Conservation (phyloP, 2,797 vertebrate species). For the Poecilia gillii region DNA sequence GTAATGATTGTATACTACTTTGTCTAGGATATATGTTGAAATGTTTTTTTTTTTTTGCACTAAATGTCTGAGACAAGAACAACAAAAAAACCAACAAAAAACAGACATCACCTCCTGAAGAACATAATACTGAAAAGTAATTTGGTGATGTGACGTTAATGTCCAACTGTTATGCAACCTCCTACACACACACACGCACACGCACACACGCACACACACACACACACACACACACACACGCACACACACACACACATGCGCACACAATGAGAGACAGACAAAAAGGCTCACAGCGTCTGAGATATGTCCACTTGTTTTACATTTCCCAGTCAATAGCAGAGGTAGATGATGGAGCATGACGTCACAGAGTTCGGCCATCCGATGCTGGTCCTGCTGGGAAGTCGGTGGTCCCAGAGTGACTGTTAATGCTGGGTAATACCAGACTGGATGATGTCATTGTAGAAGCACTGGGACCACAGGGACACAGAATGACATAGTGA, state of each 20-base stretch:
- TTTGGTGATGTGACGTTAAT: background rate
- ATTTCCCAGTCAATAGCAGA: conserved; percentile 38
- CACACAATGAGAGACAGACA: background rate
- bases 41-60: background rate
- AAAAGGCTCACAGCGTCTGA: conserved; percentile 20
- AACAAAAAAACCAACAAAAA: background rate
- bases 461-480: conserved; percentile 29
- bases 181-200: background rate
- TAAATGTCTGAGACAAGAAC: background rate
- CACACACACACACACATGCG: background rate
- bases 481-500: conserved; percentile 21
- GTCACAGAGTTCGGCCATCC: conserved; percentile 68
- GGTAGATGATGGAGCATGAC: conserved; percentile 64
- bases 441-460: conserved; percentile 72
- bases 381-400: conserved; percentile 70
- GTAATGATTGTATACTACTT: background rate
- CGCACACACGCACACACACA: background rate
- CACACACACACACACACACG: background rate
- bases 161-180: background rate
- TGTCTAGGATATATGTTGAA: background rate
- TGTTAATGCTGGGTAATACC: conserved; percentile 68
- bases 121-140: background rate
- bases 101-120: background rate
- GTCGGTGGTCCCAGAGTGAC: conserved; percentile 60
- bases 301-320: conserved; percentile 39